Evolutionary conservation across 1,140 invertebrate genomes (phyloP), one percentile per base, ranked within the genome.

Genomic region (Tribolium madens): DNA sequence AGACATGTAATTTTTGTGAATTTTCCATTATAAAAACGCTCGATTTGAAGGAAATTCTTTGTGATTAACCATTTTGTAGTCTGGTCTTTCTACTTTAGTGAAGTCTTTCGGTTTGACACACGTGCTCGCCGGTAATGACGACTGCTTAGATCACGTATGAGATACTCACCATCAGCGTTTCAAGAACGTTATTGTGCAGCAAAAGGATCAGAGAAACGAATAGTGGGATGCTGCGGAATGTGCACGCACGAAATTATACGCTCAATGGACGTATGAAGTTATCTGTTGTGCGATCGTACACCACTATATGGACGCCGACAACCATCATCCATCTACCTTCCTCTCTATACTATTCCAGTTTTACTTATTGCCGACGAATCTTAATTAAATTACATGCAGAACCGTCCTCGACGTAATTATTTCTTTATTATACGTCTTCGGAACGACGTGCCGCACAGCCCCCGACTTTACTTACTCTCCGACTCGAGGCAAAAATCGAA

Each of bases 141-240:
- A 70, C 17, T 76, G 52, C 64, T 52, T 42, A 70, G 75, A 76
- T 76, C 75, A 76, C 75, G 75, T 76, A 76, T 76, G 75, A 76
- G 75, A 76, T 76, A 76, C 68, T 17, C 46, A 57, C 64, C 36
- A 48, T 47, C 57, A 68, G 69, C 64, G 52, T 53, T 46, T 71
- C 46, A 52, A 69, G 64, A 76, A 76, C 75, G 64, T 70, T 76
- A 76, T 76, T 76, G 57, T 76, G 47, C 60, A 68, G 36, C 50
- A 31, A 72, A 50, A 52, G 70, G 50, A 72, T 52, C 50, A 72
- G 50, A 72, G 68, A 60, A 60, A 60, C 13, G 17, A 15, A 71
- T 21, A 46, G 36, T 21, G 73, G 26, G 75, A 71, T 76, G 75
- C 50, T 70, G 50, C 48, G 64, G 75, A 76, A 76, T 76, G 64